Conservation (phyloP, 2,888 invertebrate genomes). For the Scaptomyza parva region DNA sequence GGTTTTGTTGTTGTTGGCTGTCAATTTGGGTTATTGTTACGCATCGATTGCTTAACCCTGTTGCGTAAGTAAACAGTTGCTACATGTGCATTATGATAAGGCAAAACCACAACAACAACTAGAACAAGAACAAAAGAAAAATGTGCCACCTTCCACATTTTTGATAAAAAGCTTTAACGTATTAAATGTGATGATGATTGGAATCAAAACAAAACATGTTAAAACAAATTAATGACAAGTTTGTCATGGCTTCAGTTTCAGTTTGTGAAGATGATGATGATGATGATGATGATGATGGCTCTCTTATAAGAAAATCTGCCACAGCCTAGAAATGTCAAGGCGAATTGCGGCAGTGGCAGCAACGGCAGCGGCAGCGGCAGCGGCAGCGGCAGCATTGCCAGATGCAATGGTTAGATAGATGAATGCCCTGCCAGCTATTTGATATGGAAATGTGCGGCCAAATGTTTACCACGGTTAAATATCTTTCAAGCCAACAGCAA, state of each 20-base stretch:
- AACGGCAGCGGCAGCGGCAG: too few relatives aligned
- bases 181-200: not conserved
- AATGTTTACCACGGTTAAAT: slow-evolving; percentile 58
- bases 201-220: slow-evolving; percentile 1
- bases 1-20: slow-evolving; percentile 25
- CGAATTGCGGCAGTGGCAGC: slow-evolving; percentile 13
- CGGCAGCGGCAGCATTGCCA: too few relatives aligned
- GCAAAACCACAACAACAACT: too few relatives aligned
- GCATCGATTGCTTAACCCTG: slow-evolving; percentile 61
- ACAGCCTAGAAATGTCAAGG: slow-evolving; percentile 52
- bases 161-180: not conserved
- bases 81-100: slow-evolving; percentile 43
- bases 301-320: too few relatives aligned
- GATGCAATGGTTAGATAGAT: slow-evolving; percentile 16
- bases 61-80: slow-evolving; percentile 43
- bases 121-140: not conserved
- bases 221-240: too few relatives aligned
- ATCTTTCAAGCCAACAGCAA: slow-evolving; percentile 38
- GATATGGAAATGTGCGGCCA: slow-evolving; percentile 59
- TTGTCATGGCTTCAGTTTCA: too few relatives aligned
- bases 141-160: slow-evolving; percentile 13
- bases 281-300: too few relatives aligned
- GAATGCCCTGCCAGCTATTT: slow-evolving; percentile 54
- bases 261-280: too few relatives aligned
- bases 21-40: slow-evolving; percentile 65